phyloP scores from a whole-genome alignment of 2,888 invertebrate genomes.

The Drosophila multiciliata region DNA sequence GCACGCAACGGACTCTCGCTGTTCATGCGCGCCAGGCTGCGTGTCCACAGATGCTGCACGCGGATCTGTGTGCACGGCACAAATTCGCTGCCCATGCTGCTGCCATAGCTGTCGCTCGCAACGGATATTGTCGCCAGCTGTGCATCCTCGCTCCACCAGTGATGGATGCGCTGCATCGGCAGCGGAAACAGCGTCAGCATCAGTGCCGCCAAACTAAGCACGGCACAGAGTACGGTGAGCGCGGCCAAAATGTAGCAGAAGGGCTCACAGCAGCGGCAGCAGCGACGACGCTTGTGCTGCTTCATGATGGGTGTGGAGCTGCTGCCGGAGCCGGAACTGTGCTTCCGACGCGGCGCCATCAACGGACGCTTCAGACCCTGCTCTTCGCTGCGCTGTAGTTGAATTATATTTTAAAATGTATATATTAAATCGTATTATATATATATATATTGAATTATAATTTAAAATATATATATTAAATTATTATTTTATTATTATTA shows the following conservation, averaged over 20 bases:
- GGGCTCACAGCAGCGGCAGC: constrained; percentile 88
- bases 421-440: too few species aligned
- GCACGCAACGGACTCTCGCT: constrained; percentile 91
- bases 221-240: constrained; percentile 87
- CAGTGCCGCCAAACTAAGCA: constrained; percentile 88
- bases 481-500: too few species aligned
- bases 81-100: constrained; percentile 79
- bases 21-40: constrained; percentile 88
- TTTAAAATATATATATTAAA: not conserved
- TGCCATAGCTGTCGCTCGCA: constrained; percentile 59
- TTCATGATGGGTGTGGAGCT: constrained; percentile 86
- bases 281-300: constrained; percentile 83
- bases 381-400: constrained; percentile 87
- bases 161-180: constrained; percentile 87
- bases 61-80: constrained; percentile 84
- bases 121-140: constrained; percentile 33
- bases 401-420: not conserved
- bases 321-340: constrained; percentile 58
- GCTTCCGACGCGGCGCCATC: constrained; percentile 90
- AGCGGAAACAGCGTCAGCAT: constrained; percentile 88
- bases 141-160: constrained; percentile 86
- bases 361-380: constrained; percentile 89
- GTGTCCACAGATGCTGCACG: constrained; percentile 87
- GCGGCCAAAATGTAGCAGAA: constrained; percentile 89
- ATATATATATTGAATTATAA: not conserved